A percentile compares a stretch with the other conserved stretches of the same genome.
Conservation (phyloP, 2,888 invertebrate genomes). For the Nomada hirtipes region DNA sequence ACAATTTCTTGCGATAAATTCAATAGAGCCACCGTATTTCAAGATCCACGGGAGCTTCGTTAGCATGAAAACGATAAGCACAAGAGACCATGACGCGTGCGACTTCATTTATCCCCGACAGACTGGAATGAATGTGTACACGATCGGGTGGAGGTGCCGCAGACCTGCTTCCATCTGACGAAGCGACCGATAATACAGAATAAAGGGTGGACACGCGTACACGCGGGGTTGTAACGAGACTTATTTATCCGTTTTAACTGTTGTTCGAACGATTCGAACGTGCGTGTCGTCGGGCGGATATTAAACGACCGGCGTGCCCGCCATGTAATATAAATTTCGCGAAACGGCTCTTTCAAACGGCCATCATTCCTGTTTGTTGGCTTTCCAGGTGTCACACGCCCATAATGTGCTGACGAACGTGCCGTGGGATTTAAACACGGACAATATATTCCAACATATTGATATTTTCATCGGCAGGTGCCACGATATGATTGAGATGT, state of each 20-base stretch:
- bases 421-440: constrained; percentile 91
- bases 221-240: neutral
- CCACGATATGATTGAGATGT: constrained; percentile 94
- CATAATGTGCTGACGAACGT: constrained; percentile 85
- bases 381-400: constrained; percentile 86
- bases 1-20: neutral
- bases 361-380: constrained; percentile 6
- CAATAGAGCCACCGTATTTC: neutral
- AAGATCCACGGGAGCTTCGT: neutral
- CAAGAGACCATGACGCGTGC: neutral
- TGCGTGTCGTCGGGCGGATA: constrained; percentile 34
- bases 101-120: neutral
- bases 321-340: constrained; percentile 32
- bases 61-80: neutral
- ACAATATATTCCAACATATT: constrained; percentile 94
- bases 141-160: constrained; percentile 9
- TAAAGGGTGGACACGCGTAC: neutral
- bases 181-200: constrained; percentile 32
- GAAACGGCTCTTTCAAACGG: constrained; percentile 9
- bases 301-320: constrained; percentile 29
- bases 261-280: constrained; percentile 16
- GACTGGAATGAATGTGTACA: constrained; percentile 10
- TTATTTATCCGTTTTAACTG: constrained; percentile 37
- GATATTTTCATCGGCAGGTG: constrained; percentile 94
- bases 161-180: constrained; percentile 1